These are phyloP conservation scores for Eremobia ochroleuca DNA, from an alignment of 2,888 invertebrate species.

Conservation along the genomic window DNA sequence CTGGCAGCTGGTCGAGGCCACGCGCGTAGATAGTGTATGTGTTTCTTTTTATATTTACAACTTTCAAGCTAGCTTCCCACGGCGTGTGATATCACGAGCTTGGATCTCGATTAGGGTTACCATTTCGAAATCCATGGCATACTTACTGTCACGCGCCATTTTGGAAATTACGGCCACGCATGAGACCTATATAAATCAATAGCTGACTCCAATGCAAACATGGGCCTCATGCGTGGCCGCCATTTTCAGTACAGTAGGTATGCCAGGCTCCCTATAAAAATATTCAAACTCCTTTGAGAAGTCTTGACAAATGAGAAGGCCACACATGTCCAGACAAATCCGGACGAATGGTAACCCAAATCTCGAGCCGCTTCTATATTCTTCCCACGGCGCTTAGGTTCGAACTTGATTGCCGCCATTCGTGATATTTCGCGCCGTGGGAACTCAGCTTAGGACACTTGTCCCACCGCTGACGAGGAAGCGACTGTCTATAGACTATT, in stretches of 20 bases:
- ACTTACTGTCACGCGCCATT: background rate
- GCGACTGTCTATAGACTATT: no score
- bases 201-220: background rate
- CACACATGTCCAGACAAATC: background rate
- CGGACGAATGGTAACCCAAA: background rate
- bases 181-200: background rate
- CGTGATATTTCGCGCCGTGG: no score
- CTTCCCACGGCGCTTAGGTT: no score
- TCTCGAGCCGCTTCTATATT: background rate
- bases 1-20: conserved; percentile 83
- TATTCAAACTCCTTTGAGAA: background rate
- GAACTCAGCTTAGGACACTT: no score
- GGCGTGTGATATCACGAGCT: background rate
- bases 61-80: conserved; percentile 12
- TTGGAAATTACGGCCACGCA: background rate
- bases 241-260: no score
- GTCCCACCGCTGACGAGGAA: no score
- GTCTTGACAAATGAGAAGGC: background rate
- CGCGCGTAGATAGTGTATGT: conserved; percentile 80
- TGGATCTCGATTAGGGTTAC: background rate
- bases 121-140: background rate
- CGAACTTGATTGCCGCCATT: background rate
- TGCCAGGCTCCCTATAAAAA: no score
- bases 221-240: no score
- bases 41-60: conserved; percentile 63